A percentile compares a stretch with the other conserved stretches of the same genome.
Conservation (phyloP, 2,888 invertebrate genomes). For the Calephelis perditalis region DNA sequence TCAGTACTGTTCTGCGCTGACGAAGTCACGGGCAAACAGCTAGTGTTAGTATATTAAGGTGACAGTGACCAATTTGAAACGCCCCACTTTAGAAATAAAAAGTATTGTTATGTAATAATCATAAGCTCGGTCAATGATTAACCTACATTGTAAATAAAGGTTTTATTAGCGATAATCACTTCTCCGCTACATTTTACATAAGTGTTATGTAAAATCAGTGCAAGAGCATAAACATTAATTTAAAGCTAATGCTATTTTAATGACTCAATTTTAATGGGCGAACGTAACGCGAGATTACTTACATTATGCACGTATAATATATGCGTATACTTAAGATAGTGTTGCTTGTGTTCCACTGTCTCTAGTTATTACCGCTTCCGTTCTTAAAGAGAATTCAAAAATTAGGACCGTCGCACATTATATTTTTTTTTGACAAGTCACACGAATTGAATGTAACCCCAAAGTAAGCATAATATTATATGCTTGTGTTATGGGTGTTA, state of each 20-base stretch:
- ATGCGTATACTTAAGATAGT: slow-evolving; percentile 5
- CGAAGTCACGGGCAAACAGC: too few species aligned
- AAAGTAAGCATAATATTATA: too few species aligned
- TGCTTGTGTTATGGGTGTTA: too few species aligned
- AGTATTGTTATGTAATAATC: neutral
- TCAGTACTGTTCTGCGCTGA: too few species aligned
- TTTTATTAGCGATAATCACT: slow-evolving; percentile 3
- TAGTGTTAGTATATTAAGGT: neutral
- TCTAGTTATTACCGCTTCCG: slow-evolving; percentile 14
- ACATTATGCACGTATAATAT: neutral
- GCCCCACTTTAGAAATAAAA: neutral
- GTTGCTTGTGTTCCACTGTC: slow-evolving; percentile 15
- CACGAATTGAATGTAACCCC: too few species aligned
- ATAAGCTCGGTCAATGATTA: neutral
- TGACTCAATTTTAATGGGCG: neutral
- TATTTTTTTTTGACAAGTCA: too few species aligned
- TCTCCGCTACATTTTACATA: slow-evolving; percentile 2
- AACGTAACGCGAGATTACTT: neutral
- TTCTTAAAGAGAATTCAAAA: neutral
- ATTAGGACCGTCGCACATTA: neutral
- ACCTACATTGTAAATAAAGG: slow-evolving; percentile 5
- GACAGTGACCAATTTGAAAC: neutral
- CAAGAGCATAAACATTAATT: neutral
- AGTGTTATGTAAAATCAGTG: slow-evolving; percentile 10
- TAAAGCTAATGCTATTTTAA: slow-evolving; percentile 8